Conservation (phyloP, 2,797 vertebrate genomes). For the Centropyge bicolor region DNA sequence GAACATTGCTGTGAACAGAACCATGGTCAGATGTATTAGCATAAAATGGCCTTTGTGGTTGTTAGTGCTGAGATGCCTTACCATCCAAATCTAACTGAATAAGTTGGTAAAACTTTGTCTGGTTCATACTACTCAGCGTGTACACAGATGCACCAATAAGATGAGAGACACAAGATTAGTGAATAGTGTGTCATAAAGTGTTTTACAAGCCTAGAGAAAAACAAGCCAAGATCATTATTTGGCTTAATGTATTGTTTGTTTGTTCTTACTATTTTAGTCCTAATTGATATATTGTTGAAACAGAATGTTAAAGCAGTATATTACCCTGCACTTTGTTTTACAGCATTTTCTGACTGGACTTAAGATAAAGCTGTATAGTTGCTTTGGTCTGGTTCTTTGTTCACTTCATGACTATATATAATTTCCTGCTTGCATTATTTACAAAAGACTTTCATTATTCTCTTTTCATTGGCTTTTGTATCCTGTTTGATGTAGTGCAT, state of each 20-base stretch:
- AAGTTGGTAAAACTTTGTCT: neutral
- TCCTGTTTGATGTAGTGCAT: conserved; percentile 54
- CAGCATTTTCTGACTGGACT: neutral
- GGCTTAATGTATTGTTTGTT: neutral
- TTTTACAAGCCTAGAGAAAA: neutral
- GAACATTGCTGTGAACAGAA: neutral
- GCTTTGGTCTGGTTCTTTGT: conserved; percentile 10
- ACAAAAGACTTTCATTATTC: conserved; percentile 4
- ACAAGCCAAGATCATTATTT: neutral
- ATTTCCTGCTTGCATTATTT: conserved; percentile 5
- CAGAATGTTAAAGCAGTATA: conserved; percentile 1
- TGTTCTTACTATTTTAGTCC: neutral
- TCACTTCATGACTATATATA: neutral
- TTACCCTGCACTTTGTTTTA: neutral
- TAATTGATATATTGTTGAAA: neutral
- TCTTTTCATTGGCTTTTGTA: conserved; percentile 29
- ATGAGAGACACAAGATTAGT: neutral
- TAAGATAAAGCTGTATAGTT: neutral
- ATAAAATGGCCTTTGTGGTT: neutral
- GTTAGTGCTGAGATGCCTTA: neutral
- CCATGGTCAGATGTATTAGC: neutral
- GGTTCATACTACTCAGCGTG: neutral
- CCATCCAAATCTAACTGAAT: neutral
- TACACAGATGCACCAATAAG: neutral
- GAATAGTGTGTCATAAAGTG: neutral